Base-by-base conservation (phyloP, 2,888 invertebrate species). In the Megalurothrips usitatus region DNA sequence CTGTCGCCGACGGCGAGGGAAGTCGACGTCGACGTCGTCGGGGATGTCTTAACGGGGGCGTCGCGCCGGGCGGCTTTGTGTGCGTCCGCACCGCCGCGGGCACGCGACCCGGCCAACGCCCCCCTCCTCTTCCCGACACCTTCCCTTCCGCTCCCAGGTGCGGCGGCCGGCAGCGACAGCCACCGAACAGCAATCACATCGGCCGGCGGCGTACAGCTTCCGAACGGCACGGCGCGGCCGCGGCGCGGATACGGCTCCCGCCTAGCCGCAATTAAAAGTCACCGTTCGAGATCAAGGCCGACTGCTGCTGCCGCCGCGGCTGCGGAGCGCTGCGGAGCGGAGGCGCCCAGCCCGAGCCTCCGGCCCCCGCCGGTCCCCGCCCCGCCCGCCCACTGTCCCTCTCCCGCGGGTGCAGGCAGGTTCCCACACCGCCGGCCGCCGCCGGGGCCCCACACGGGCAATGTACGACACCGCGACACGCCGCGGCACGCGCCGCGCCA, bases 281-380 rank as follows among this genome's bases (percentile, higher is more conserved):
- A 75, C 68, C 26, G 68, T 26, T 75, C 68, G 23, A 26, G 23
- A 75, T 75, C 68, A 75, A 75, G 68, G 68, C 68, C 68, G 23
- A 11, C 68, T 26, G 23, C 23, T 23, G 11, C 68, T 23, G 34
- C 68, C 26, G 68, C 12, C 58, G 12, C 58, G 52, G 52, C 52
- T 9, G 52, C 52, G 52, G 52, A 17, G 58, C 52, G 3, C 14
- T 2, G 19, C 52, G 52, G 10, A 52, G 52, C 52, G 52, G 58
- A 52, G 52, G 52, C 52, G 52, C 52, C 14, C 52, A 52, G 52
- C 52, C 58, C 58, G 1, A 8, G 58, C 58, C 58, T n/a, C 58
- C 19, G 19, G 19, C 58, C 58, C 10, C 52, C 14, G 14, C 58
- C 58, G 6, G 17, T 58, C 6, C 58, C 58, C 58, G 58, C 14